Evolutionary conservation across 1,140 invertebrate species (phyloP).

Genomic region (Aphaenogaster ashmeadi): DNA sequence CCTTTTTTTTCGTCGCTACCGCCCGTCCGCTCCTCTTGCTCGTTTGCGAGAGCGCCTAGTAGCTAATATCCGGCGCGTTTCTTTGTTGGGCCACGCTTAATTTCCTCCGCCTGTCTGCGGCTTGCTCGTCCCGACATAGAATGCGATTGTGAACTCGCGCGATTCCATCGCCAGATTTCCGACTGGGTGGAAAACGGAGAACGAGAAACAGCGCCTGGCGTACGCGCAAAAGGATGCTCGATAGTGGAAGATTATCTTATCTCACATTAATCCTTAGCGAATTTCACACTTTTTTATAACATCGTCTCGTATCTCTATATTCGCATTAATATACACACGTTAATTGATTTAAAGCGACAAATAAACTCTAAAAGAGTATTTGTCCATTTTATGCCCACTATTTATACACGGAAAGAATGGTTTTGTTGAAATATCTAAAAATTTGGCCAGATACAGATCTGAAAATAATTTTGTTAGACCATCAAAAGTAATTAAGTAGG

Average conservation of each 20-base stretch:
- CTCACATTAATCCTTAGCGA: constrained; percentile 1
- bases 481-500: too few relatives aligned
- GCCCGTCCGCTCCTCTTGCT: background rate
- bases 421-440: too few relatives aligned
- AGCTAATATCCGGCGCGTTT: constrained; percentile 62
- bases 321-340: background rate
- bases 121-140: constrained; percentile 21
- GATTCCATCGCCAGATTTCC: constrained; percentile 26
- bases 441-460: too few relatives aligned
- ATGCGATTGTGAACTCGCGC: constrained; percentile 40
- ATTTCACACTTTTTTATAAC: background rate
- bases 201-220: background rate
- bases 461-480: too few relatives aligned
- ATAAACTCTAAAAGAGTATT: background rate
- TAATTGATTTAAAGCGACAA: background rate
- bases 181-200: background rate
- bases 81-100: constrained; percentile 58
- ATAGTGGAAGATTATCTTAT: background rate
- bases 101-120: constrained; percentile 56
- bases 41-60: constrained; percentile 35
- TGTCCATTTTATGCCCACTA: background rate
- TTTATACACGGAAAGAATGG: background rate
- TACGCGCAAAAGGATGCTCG: background rate
- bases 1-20: constrained; percentile 8
- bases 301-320: background rate